Conservation (phyloP, 2,888 invertebrate species). For the Drosophila pseudotakahashii region DNA sequence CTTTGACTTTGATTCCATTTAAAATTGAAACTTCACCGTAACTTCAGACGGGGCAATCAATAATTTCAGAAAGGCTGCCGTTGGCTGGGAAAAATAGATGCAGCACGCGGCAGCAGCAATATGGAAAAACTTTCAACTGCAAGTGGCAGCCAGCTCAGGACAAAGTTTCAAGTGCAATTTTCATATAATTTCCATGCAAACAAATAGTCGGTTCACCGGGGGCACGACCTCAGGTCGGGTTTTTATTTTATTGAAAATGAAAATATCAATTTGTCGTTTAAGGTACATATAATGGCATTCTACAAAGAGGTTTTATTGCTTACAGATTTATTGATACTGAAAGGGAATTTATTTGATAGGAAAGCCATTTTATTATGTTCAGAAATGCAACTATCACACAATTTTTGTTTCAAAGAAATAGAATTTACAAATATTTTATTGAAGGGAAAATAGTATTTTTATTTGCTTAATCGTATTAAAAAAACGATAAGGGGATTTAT, state of each 20-base stretch:
- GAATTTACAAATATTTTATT: no score
- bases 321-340: constrained; percentile 1
- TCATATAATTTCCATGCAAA: constrained; percentile 30
- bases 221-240: constrained; percentile 5
- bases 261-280: constrained; percentile 16
- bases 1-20: constrained; percentile 33
- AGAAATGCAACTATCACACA: no score
- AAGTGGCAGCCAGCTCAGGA: constrained; percentile 41
- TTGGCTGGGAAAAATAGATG: constrained; percentile 4
- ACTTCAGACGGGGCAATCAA: constrained; percentile 38
- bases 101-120: constrained; percentile 22
- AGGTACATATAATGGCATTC: not conserved
- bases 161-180: constrained; percentile 52
- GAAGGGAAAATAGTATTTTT: no score
- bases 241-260: constrained; percentile 9
- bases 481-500: no score
- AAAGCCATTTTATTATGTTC: not conserved
- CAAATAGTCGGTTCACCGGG: constrained; percentile 16
- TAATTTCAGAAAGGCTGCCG: constrained; percentile 31
- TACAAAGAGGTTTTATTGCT: not conserved
- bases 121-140: constrained; percentile 49
- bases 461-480: no score
- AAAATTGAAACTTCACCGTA: constrained; percentile 27
- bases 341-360: not conserved
- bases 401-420: no score